These are phyloP conservation scores for Caenorhabditis sinica DNA, from an alignment of 2,888 invertebrate genomes.

Conservation along the genomic window DNA sequence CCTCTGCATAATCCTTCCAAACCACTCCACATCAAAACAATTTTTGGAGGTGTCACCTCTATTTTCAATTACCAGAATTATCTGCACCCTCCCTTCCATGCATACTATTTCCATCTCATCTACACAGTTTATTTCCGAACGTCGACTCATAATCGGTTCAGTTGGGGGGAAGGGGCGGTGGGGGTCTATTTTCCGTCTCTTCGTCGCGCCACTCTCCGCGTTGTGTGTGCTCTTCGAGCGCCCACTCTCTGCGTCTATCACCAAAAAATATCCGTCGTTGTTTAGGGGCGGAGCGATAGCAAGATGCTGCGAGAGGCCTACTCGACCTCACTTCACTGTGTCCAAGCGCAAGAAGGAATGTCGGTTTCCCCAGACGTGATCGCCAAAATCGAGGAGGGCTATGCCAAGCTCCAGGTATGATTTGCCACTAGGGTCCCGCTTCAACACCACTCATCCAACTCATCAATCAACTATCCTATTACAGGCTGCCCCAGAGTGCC, in stretches of 20 bases:
- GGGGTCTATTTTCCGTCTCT: constrained; percentile 20
- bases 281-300: constrained; percentile 63
- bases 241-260: constrained; percentile 40
- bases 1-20: constrained; percentile 5
- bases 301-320: constrained; percentile 71
- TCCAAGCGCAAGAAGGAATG: constrained; percentile 67
- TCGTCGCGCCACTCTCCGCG: constrained; percentile 29
- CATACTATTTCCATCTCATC: constrained; percentile 39
- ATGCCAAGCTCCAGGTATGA: constrained; percentile 80
- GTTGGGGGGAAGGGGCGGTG: constrained; percentile 44
- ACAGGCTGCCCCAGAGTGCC: constrained; percentile 88
- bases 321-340: constrained; percentile 69
- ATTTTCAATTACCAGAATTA: constrained; percentile 46
- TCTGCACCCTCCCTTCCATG: constrained; percentile 13
- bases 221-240: constrained; percentile 9
- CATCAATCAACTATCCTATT: constrained; percentile 35
- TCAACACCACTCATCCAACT: background rate
- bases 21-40: constrained; percentile 28
- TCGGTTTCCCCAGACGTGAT: constrained; percentile 70
- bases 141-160: constrained; percentile 63
- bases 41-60: constrained; percentile 23
- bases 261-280: constrained; percentile 51
- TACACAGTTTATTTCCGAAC: constrained; percentile 60
- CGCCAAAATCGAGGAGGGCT: constrained; percentile 81
- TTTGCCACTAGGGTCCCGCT: background rate